Percentiles rank a stretch among this genome's conserved stretches.
These are phyloP conservation scores for cat (Felis catus) DNA, from an alignment of 2,113 vertebrate genomes.

Conservation along the genomic window F.catus_Fca126_mat1.0 CM031424.1:43164501-43165000, in stretches of 20 bases:
- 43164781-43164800: accelerated
- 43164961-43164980: background rate
- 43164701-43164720: background rate
- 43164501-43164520: background rate
- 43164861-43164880: background rate
- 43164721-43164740: background rate
- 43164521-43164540: background rate
- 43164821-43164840: background rate
- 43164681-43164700: background rate
- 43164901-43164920: background rate
- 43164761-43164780: background rate
- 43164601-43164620: background rate
- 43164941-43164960: background rate
- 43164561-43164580: constrained; percentile 4
- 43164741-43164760: background rate
- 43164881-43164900: background rate
- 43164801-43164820: accelerated
- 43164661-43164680: background rate
- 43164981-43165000: background rate
- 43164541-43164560: background rate
- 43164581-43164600: background rate
- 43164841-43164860: background rate
- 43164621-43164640: background rate
- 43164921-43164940: background rate
- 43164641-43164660: background rate